Conservation (phyloP, 2,797 vertebrate genomes). For the Malurus splendens region DNA sequence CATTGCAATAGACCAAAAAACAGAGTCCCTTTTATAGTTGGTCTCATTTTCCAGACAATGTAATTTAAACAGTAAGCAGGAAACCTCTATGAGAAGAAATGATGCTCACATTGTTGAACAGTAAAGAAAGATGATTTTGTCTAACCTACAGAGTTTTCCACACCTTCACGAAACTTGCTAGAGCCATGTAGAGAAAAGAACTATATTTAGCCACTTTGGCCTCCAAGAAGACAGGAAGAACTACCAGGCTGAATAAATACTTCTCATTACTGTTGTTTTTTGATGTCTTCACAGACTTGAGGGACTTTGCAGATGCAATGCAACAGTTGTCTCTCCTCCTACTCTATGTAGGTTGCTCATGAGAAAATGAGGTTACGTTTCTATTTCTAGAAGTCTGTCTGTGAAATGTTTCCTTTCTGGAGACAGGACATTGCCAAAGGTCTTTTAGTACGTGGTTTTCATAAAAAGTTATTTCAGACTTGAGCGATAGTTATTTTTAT, state of each 20-base stretch:
- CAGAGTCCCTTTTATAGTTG: background rate
- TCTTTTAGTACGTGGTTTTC: background rate
- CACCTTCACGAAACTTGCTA: background rate
- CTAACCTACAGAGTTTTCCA: background rate
- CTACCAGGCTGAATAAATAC: background rate
- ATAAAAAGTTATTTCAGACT: background rate
- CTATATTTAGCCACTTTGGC: background rate
- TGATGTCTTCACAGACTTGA: background rate
- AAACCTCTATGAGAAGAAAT: background rate
- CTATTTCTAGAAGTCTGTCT: background rate
- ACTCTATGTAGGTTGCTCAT: background rate
- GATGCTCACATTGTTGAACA: background rate
- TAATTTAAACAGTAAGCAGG: background rate
- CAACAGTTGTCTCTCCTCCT: background rate
- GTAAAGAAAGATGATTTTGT: background rate
- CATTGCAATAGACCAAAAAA: background rate
- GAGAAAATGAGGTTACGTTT: background rate
- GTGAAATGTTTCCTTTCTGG: background rate
- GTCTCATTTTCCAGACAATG: background rate
- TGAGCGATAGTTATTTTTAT: background rate
- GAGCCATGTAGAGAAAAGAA: background rate
- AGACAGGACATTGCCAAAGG: background rate
- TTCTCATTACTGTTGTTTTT: background rate
- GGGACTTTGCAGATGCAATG: background rate
- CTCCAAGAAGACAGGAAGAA: background rate